Conservation (phyloP, 2,113 vertebrate genomes). For the Stegostoma tigrinum region DNA sequence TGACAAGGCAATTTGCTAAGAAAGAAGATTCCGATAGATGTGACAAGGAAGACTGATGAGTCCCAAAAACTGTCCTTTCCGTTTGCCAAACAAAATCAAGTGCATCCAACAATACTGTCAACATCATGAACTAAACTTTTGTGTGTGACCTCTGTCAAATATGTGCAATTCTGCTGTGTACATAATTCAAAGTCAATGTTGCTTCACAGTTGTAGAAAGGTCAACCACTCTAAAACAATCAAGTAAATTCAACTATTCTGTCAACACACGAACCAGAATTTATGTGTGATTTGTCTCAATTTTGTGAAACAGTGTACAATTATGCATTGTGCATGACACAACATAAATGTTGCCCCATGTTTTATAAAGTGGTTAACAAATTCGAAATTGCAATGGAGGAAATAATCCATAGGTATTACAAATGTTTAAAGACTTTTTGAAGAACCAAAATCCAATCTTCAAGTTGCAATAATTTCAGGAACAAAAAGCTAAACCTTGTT, state of each 20-base stretch:
- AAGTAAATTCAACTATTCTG: too few relatives aligned
- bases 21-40: neutral
- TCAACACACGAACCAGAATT: too few relatives aligned
- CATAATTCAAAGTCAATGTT: neutral
- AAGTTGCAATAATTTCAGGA: neutral
- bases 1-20: constrained; percentile 8
- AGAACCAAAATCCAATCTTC: neutral
- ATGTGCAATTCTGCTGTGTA: neutral
- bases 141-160: neutral
- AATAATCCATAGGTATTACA: neutral
- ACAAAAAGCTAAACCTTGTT: neutral
- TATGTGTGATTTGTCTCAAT: too few relatives aligned
- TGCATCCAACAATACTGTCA: neutral
- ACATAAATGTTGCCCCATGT: too few relatives aligned
- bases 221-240: neutral
- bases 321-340: too few relatives aligned
- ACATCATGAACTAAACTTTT: neutral
- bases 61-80: neutral
- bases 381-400: neutral
- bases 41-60: constrained; percentile 6
- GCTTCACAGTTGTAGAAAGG: neutral
- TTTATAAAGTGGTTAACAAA: too few relatives aligned
- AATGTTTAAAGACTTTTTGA: neutral
- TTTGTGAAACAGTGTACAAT: too few relatives aligned
- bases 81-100: neutral